Evolutionary conservation across 2,888 invertebrate genomes (phyloP), one percentile per base, ranked within the genome.

Genomic region (Eubasilissa splendida): DNA sequence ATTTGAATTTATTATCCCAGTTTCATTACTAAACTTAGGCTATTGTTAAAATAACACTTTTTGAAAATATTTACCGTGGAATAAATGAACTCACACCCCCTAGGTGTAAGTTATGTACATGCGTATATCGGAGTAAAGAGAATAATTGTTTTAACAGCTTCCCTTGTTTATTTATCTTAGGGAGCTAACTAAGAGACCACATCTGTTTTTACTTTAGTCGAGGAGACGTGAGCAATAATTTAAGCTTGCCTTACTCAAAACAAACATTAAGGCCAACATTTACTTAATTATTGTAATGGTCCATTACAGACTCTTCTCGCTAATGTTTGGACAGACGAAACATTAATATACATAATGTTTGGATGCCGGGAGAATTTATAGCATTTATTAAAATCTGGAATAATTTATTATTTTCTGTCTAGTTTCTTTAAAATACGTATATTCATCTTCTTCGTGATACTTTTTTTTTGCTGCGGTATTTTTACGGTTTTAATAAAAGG

Each of bases 261-360:
- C 80, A 80, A 80, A 80, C 80, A 77, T 80, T 76, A 74, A 76
- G 65, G 77, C 77, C 50, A 68, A 68, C 70, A 77, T 70, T 80
- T 70, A 77, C 77, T 80, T 77, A 80, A 80, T 80, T 80, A 80
- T 77, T 77, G 73, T 80, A 77, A 80, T 80, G 77, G 80, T 60
- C 80, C 80, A 80, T 80, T 80, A 80, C 77, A 50, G 52, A 68
- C 68, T 68, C 68, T 68, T 68, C 52, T 33, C 68, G 68, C 52
- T 68, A n/a, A 52, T 68, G 50, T 50, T 68, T 68, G 68, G 68
- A 68, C 68, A 68, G 68, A 68, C 14, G 68, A 68, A 68, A 68
- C 68, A 68, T 68, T 50, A 68, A 50, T 14, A 56, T 54, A 71
- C 71, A 71, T 22, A 14, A 71, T 54, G 22, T 42, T 42, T 42